Percentiles rank a stretch among this genome's conserved stretches.
These are phyloP conservation scores for Drosophila grimshawi DNA, from an alignment of 1,140 invertebrate species.

Conservation along the genomic window DNA sequence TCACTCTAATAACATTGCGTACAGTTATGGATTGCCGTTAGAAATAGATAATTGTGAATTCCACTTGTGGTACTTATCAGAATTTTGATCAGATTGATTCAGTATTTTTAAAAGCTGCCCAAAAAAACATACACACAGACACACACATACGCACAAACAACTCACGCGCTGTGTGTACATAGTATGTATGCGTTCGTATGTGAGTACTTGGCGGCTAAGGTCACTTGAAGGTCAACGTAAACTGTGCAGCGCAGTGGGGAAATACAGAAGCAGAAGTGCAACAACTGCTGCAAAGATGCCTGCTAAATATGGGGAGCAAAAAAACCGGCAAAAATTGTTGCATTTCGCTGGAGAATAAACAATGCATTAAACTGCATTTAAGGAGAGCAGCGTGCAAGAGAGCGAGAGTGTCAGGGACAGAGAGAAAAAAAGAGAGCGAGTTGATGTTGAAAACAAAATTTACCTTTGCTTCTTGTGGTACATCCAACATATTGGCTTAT, in stretches of 20 bases:
- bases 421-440: neutral
- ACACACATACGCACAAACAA: constrained; percentile 2
- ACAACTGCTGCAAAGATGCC: constrained; percentile 23
- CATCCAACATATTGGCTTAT: constrained; percentile 74
- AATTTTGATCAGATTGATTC: neutral
- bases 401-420: neutral
- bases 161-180: constrained; percentile 17
- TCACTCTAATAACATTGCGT: constrained; percentile 1
- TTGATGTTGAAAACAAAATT: constrained; percentile 16
- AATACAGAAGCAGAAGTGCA: constrained; percentile 55
- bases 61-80: neutral
- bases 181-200: constrained; percentile 22
- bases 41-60: neutral
- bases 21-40: constrained; percentile 1
- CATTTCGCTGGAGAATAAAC: constrained; percentile 53
- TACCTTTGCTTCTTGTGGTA: constrained; percentile 80
- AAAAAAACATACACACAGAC: constrained; percentile 20
- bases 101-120: constrained; percentile 16
- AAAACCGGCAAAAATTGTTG: constrained; percentile 55
- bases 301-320: constrained; percentile 21
- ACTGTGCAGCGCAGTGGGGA: constrained; percentile 37
- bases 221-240: constrained; percentile 78
- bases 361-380: constrained; percentile 32
- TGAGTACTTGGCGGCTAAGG: constrained; percentile 55
- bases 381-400: neutral